Evolutionary conservation across 2,113 vertebrate genomes (phyloP).

Genomic region (Rhinopomastus cyanomelas): DNA sequence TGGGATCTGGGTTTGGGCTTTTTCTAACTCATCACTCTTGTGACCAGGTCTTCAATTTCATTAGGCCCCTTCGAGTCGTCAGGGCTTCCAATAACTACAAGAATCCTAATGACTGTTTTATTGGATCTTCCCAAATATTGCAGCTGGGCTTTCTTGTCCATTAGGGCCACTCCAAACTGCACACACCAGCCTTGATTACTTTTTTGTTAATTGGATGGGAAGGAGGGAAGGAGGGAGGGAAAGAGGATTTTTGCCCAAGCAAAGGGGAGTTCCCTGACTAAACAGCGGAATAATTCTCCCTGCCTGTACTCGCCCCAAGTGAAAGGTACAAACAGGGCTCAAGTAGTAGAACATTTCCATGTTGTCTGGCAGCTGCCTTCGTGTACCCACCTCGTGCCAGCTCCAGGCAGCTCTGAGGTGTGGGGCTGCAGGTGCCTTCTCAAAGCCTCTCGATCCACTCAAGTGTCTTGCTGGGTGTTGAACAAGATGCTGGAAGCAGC

Average conservation of each 20-base stretch:
- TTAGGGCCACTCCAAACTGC: conserved; percentile 6
- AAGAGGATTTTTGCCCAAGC: background rate
- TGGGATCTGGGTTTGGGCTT: conserved; percentile 2
- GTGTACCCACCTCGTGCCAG: background rate
- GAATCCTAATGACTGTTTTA: conserved; percentile 48
- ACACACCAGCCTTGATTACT: background rate
- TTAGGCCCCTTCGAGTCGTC: conserved; percentile 5
- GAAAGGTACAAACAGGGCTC: background rate
- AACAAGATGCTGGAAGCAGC: background rate
- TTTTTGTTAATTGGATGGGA: background rate
- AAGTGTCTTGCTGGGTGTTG: background rate
- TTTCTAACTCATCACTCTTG: background rate
- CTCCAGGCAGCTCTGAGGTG: background rate
- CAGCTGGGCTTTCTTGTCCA: conserved; percentile 12
- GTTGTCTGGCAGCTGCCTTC: background rate
- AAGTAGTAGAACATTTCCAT: accelerated
- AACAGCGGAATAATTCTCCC: background rate
- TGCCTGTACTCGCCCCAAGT: accelerated
- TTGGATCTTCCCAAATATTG: conserved; percentile 20
- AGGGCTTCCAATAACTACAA: conserved; percentile 12
- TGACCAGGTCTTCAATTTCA: conserved; percentile 49
- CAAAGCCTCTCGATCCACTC: background rate
- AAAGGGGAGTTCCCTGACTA: background rate
- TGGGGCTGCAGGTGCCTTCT: background rate
- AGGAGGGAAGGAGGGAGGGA: background rate